These are phyloP conservation scores for Tipula vernalis DNA, from an alignment of 2,888 invertebrate genomes.

Conservation along the genomic window DNA sequence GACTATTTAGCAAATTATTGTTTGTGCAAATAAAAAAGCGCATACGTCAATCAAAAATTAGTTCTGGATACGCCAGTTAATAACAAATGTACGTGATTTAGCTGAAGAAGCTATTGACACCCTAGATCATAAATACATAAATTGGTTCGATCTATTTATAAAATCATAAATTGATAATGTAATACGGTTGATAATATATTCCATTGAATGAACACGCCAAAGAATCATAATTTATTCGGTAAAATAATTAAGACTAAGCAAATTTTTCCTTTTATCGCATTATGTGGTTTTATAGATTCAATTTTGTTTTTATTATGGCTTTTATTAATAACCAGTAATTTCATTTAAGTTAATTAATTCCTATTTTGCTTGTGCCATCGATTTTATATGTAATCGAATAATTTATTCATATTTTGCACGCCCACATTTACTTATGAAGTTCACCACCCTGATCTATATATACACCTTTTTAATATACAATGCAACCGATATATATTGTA, in stretches of 20 bases:
- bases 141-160: no score
- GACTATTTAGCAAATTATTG: no score
- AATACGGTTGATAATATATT: no score
- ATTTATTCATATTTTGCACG: not conserved
- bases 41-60: no score
- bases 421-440: not conserved
- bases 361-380: not conserved
- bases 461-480: not conserved
- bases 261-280: not conserved
- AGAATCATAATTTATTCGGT: no score
- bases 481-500: not conserved
- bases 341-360: not conserved
- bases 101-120: no score
- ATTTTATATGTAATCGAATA: not conserved
- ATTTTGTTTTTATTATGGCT: not conserved
- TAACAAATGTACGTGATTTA: no score
- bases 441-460: not conserved
- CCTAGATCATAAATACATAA: no score
- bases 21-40: no score
- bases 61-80: no score
- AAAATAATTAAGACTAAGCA: not conserved
- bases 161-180: no score
- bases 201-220: no score
- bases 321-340: not conserved
- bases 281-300: not conserved